Evolutionary conservation across 2,113 vertebrate species (phyloP).

Genomic region (Lycaon pictus): DNA sequence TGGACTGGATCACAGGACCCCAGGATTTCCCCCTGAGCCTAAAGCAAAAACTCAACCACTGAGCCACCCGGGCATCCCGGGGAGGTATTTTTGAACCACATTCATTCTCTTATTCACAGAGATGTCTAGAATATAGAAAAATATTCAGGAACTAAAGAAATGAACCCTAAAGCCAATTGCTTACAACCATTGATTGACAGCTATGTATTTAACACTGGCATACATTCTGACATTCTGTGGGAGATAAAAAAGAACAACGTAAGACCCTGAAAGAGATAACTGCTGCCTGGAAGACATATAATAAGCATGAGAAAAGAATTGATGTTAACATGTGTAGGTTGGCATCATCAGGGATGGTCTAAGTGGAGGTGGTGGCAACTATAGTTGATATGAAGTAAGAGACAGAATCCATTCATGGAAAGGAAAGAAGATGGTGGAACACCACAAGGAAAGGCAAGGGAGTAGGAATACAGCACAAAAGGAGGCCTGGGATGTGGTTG

Average conservation of each 20-base stretch:
- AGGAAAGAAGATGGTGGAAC: not conserved
- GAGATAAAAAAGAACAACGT: not conserved
- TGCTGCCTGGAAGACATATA: not conserved
- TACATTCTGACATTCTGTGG: not conserved
- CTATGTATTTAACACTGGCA: not conserved
- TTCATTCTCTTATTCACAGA: slow-evolving; percentile 39
- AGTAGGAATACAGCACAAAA: rapidly evolving
- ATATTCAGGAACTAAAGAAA: not conserved
- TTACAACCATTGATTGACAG: not conserved
- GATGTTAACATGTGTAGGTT: not conserved
- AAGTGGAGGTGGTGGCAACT: not conserved
- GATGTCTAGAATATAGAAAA: not conserved
- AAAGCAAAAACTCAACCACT: too few relatives aligned
- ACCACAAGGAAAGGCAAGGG: not conserved
- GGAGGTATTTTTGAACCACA: not conserved
- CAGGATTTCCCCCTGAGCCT: too few relatives aligned
- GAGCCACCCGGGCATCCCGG: too few relatives aligned
- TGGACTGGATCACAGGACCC: too few relatives aligned
- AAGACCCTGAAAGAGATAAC: not conserved
- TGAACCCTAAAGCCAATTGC: not conserved
- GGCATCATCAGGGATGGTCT: not conserved
- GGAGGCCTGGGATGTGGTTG: not conserved
- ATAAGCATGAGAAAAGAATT: not conserved
- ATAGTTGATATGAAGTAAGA: not conserved
- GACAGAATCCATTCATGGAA: not conserved